Conservation (phyloP, 2,888 invertebrate genomes). For the Oxystoma pomonae region DNA sequence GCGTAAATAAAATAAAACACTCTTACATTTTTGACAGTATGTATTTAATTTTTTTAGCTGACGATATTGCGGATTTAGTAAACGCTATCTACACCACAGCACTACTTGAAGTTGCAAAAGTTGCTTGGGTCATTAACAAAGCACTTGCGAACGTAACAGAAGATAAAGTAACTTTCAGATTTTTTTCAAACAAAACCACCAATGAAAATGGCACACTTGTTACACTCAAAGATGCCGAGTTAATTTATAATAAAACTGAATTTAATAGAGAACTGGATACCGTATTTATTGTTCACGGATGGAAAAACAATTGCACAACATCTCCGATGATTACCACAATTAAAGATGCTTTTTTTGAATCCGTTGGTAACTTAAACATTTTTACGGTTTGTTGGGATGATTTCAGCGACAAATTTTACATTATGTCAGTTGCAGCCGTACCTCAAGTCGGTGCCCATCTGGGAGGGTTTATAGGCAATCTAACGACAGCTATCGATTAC, state of each 20-base stretch:
- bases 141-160: neutral
- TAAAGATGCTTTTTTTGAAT: constrained; percentile 28
- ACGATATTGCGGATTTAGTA: neutral
- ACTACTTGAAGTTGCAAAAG: neutral
- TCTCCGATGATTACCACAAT: constrained; percentile 31
- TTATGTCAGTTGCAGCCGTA: constrained; percentile 27
- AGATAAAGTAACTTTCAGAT: neutral
- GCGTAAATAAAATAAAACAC: too few species aligned
- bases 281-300: constrained; percentile 41
- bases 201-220: neutral
- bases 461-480: constrained; percentile 32
- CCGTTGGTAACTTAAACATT: constrained; percentile 35
- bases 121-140: neutral
- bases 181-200: neutral
- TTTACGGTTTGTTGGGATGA: constrained; percentile 40
- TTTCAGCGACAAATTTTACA: constrained; percentile 30
- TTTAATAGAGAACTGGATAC: constrained; percentile 29
- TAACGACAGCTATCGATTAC: constrained; percentile 28
- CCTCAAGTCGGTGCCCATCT: constrained; percentile 29
- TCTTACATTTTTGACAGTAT: too few species aligned
- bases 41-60: neutral
- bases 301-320: constrained; percentile 32
- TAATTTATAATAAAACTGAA: neutral
- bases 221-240: neutral
- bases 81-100: neutral